Percentiles rank a stretch among this genome's conserved stretches.
Conservation (phyloP, 1,140 invertebrate genomes). For the Panagrolaimus sp. region DNA sequence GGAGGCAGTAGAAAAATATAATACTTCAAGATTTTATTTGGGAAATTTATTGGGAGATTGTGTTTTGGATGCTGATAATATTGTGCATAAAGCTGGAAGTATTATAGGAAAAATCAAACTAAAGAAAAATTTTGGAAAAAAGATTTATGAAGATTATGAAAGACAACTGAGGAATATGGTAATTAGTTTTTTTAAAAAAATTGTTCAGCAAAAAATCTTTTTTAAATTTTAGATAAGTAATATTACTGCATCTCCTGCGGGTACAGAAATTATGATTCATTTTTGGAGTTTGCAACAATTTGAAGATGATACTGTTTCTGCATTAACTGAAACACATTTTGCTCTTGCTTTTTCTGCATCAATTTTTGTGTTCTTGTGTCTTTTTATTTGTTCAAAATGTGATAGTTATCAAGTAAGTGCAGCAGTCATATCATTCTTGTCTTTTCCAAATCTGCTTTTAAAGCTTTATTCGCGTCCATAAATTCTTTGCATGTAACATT, state of each 20-base stretch:
- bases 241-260: not conserved
- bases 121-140: not conserved
- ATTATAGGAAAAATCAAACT: not conserved
- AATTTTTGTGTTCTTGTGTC: not conserved
- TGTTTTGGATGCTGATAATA: not conserved
- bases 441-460: too few relatives aligned
- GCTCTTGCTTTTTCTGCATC: not conserved
- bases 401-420: not conserved
- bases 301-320: not conserved
- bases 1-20: not conserved
- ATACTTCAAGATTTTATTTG: not conserved
- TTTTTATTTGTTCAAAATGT: not conserved
- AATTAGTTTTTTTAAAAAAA: not conserved
- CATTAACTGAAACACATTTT: not conserved
- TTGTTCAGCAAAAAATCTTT: not conserved
- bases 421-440: too few relatives aligned
- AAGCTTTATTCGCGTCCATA: too few relatives aligned
- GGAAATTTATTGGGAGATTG: not conserved
- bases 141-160: constrained; percentile 14
- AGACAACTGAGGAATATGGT: not conserved
- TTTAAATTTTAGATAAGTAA: not conserved
- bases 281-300: constrained; percentile 1
- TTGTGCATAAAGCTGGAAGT: not conserved
- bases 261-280: not conserved
- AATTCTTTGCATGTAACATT: too few relatives aligned